phyloP scores from a whole-genome alignment of 2,113 vertebrate species.

The Talpa occidentalis region DNA sequence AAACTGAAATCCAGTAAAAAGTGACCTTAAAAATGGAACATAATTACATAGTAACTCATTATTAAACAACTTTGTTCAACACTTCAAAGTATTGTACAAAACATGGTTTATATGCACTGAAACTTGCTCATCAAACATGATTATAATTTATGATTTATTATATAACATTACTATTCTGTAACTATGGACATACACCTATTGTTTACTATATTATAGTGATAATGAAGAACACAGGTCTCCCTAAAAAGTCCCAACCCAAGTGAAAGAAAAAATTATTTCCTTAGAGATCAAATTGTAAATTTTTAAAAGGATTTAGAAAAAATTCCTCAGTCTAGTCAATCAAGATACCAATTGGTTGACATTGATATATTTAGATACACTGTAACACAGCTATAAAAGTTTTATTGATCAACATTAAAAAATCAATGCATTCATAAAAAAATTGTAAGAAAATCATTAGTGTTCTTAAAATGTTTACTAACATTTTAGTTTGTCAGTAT shows the following conservation, averaged over 20 bases:
- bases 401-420: neutral
- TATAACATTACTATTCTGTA: neutral
- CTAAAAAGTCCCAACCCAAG: neutral
- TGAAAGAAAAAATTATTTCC: slow-evolving; percentile 17
- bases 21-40: neutral
- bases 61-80: neutral
- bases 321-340: neutral
- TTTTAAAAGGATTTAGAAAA: neutral
- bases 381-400: neutral
- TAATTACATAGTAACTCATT: neutral
- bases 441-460: neutral
- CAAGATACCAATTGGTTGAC: neutral
- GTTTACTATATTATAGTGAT: neutral
- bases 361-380: neutral
- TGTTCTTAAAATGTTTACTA: neutral
- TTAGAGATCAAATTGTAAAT: neutral
- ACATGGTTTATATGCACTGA: neutral
- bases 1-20: neutral
- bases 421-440: neutral
- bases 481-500: neutral
- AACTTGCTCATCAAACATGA: neutral
- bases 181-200: neutral
- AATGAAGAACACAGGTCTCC: neutral
- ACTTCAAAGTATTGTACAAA: neutral
- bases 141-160: neutral